Evolutionary conservation across 2,888 invertebrate genomes (phyloP), one percentile per base, ranked within the genome.

Genomic region (Stratiomys singularior): DNA sequence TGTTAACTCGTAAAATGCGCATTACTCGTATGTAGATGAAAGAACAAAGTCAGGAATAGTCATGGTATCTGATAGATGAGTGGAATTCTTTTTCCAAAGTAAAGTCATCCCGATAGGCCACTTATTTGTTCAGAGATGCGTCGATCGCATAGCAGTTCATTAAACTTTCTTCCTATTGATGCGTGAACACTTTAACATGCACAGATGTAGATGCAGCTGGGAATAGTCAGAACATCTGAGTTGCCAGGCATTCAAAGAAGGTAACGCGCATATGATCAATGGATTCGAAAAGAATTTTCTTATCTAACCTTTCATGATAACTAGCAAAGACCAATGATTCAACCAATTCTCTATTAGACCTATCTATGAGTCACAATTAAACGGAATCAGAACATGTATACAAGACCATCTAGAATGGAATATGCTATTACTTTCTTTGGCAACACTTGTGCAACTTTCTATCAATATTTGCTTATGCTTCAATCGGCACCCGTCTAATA

Each of bases 101-200:
- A 21, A 69, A 69, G 69, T 47, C 69, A 69, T 69, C 44, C 15
- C 69, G 30, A 69, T 69, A 69, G 69, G 46, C 69, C 25, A 69
- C 47, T 47, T 69, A 69, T 69, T 69, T 69, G 47, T 69, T 69
- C 47, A 69, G 69, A 69, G 69, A 46, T 69, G 69, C 46, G 47
- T 47, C 69, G 69, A 47, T 69, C 47, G 46, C 47, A 25, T 47
- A 25, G 3, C 30, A 69, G 69, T 69, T 69, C 69, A 69, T 69
- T 69, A 69, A 69, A 69, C 69, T 69, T 69, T 69, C 69, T 69
- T 69, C 47, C 60, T 66, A 44, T 44, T 37, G 66, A 66, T 66
- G 66, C 37, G 23, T 66, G 44, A 13, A 21, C 28, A 13, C 9
- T 37, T 30, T 7, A 4, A 18, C 7, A 23, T 25, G 60, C 25